These are phyloP conservation scores for Molossus alvarezi DNA, from an alignment of 2,797 vertebrate species.

Conservation along the genomic window DNA sequence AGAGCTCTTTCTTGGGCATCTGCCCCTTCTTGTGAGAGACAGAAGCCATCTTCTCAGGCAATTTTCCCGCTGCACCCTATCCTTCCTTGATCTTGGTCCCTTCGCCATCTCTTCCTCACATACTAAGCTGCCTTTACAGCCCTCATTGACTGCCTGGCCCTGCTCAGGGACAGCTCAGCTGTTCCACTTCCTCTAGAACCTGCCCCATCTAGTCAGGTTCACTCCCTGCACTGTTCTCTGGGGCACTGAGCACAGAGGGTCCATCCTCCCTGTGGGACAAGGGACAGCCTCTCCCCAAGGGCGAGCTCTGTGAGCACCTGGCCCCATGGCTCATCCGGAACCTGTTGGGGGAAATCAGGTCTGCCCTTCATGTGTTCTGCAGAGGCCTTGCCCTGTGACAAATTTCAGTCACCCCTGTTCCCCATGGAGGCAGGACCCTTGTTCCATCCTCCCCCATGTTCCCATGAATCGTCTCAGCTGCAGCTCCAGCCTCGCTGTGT, in stretches of 20 bases:
- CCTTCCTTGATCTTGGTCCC: background rate
- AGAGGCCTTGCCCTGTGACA: background rate
- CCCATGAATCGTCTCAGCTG: background rate
- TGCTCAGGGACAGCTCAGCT: background rate
- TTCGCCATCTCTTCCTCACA: background rate
- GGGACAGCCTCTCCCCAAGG: background rate
- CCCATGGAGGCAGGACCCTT: background rate
- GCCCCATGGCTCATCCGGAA: background rate
- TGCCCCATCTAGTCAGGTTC: background rate
- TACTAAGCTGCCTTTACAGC: rapidly evolving
- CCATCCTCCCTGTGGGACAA: background rate
- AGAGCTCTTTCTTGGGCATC: background rate
- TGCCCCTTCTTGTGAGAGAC: background rate
- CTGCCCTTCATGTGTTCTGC: background rate
- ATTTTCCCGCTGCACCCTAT: background rate
- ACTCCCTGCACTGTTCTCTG: background rate
- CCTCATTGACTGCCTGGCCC: background rate
- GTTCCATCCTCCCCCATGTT: background rate
- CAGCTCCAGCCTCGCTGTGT: background rate
- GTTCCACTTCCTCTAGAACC: background rate
- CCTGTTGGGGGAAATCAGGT: background rate
- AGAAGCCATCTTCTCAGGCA: background rate
- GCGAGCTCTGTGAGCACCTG: background rate
- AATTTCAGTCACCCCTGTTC: background rate
- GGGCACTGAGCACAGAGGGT: background rate